Evolutionary conservation across 2,888 invertebrate species (phyloP).

Genomic region (Volucella inanis): DNA sequence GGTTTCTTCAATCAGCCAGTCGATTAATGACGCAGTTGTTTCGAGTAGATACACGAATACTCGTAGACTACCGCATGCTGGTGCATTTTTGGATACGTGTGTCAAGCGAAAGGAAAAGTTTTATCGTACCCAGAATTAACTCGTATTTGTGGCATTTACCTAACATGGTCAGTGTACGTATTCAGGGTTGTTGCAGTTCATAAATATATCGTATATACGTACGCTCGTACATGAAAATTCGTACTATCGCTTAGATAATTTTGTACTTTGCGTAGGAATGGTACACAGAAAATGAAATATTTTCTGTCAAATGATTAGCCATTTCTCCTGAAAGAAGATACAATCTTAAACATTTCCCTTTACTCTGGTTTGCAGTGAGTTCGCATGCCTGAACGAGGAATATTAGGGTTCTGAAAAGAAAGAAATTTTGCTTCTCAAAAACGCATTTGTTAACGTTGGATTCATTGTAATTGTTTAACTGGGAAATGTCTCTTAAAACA

Average conservation of each 20-base stretch:
- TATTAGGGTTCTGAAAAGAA: no score
- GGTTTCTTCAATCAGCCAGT: constrained; percentile 54
- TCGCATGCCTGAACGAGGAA: no score
- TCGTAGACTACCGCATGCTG: constrained; percentile 24
- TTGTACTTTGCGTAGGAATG: background rate
- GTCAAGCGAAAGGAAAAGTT: constrained; percentile 69
- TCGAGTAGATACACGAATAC: background rate
- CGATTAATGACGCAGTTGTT: constrained; percentile 58
- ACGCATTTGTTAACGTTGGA: no score
- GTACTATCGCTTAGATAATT: no score
- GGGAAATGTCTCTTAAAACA: no score
- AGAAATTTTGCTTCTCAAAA: no score
- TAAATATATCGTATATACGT: no score
- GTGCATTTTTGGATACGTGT: constrained; percentile 34
- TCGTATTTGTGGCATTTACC: constrained; percentile 38
- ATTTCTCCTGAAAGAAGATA: no score
- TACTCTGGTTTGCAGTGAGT: background rate
- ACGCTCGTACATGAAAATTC: no score
- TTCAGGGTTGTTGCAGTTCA: constrained; percentile 3
- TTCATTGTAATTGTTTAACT: no score
- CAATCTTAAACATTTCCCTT: constrained; percentile 14
- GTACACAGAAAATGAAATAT: background rate
- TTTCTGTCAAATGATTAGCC: constrained; percentile 1
- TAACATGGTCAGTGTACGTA: background rate
- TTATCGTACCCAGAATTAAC: background rate